Base-by-base conservation (phyloP, 2,888 invertebrate genomes). In the Nipponacmea schrenckii region DNA sequence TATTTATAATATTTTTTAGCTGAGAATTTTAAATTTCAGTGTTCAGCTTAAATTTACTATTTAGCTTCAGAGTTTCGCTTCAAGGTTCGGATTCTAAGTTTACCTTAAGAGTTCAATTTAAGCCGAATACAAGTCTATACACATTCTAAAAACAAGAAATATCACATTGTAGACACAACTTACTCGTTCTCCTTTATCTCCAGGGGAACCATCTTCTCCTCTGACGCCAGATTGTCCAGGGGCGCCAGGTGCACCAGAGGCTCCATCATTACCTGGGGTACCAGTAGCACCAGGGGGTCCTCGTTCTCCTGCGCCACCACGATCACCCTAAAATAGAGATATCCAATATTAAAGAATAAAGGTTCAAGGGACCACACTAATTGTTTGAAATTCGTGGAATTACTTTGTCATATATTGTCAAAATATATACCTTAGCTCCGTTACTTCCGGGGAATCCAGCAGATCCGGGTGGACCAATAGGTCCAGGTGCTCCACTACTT, bases 401-500 rank as follows among this genome's bases (percentile, higher is more conserved):
- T 31, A 7, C 31, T 31, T 31, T 31, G 31, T 31, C 2, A 31
- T 4, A 31, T 7, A 31, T 31, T 7, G 24, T 20, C 44, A 50
- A 27, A 68, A 64, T n/a, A 39, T 70, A 71, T 71, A 85, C 85
- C 79, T 83, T 84, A 46, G 80, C 71, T 69, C 86, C 86, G 74
- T 73, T 68, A 24, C 80, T 69, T 67, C 86, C 86, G 1, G 83
- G 82, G 72, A 81, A 82, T 50, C 86, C 86, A 39, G 81, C 77
- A 48, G 81, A 75, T 62, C 86, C 86, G 12, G 81, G 77, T 31
- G 81, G 77, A 67, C 94, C 94, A 90, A 92, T 91, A 46, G 91
- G 90, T 80, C 94, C 94, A 80, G 93, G 92, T 1, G 91, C 87
- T 63, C 95, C 95, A 64, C 93, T 92, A 77, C 92, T 90, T 17